phyloP scores from a whole-genome alignment of 2,797 vertebrate genomes.

The Sebastes flavidus region DNA sequence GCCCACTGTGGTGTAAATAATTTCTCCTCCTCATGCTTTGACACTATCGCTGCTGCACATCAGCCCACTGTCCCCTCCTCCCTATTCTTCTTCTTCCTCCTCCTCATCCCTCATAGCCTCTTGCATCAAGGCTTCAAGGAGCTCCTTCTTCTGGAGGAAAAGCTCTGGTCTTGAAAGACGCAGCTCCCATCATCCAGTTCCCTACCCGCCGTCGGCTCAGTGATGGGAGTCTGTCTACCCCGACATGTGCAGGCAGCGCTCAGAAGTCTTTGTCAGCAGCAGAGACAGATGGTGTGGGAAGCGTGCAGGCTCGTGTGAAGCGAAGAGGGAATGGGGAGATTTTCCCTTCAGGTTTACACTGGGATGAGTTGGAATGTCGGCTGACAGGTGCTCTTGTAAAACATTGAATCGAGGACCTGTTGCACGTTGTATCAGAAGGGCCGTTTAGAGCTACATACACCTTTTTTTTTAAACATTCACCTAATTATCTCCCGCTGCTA shows the following conservation, averaged over 20 bases:
- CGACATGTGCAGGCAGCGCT: constrained; percentile 4
- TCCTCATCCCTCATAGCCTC: background rate
- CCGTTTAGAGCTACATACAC: background rate
- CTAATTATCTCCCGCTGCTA: background rate
- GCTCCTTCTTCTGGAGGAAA: constrained; percentile 25
- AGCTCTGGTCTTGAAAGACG: constrained; percentile 36
- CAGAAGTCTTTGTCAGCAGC: constrained; percentile 44
- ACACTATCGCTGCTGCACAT: constrained; percentile 19
- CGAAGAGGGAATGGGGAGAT: constrained; percentile 26
- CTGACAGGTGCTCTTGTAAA: constrained; percentile 49
- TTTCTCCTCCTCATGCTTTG: constrained; percentile 20
- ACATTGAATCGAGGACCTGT: constrained; percentile 40
- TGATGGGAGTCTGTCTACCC: background rate
- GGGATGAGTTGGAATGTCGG: background rate
- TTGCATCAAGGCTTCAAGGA: constrained; percentile 25
- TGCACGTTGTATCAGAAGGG: constrained; percentile 7
- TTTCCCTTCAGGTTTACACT: constrained; percentile 16
- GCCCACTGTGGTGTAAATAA: constrained; percentile 34
- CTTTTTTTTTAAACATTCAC: background rate
- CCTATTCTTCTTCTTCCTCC: background rate
- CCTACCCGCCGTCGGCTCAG: constrained; percentile 3
- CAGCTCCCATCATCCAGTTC: constrained; percentile 31
- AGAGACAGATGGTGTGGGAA: constrained; percentile 48
- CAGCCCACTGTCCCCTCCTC: background rate
- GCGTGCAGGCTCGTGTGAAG: constrained; percentile 21